These are phyloP conservation scores for Lasioglossum zephyrum DNA, from an alignment of 2,888 invertebrate genomes.

Conservation along the genomic window DNA sequence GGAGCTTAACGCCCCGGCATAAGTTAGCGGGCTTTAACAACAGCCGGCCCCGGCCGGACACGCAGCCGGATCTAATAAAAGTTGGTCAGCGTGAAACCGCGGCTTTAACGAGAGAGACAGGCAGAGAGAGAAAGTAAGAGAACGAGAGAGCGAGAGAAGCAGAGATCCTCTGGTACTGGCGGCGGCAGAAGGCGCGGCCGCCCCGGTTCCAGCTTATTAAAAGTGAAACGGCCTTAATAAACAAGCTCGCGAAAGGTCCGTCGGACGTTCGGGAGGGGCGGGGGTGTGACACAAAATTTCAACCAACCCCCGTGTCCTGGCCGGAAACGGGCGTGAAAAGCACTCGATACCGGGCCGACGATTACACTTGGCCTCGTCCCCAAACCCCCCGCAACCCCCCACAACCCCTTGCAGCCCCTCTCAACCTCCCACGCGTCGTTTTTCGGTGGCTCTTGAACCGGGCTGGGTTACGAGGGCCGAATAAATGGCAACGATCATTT, in stretches of 20 bases:
- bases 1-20: conserved; percentile 66
- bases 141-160: neutral
- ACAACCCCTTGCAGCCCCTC: neutral
- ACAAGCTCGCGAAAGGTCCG: conserved; percentile 69
- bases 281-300: conserved; percentile 7
- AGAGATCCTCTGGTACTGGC: conserved; percentile 46
- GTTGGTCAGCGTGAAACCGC: conserved; percentile 80
- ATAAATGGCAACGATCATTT: conserved; percentile 51
- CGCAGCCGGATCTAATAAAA: conserved; percentile 78
- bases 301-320: neutral
- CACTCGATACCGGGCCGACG: conserved; percentile 53
- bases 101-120: conserved; percentile 67
- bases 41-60: conserved; percentile 10
- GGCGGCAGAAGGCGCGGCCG: conserved; percentile 42
- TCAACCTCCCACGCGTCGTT: neutral
- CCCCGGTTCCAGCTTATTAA: conserved; percentile 79
- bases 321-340: conserved; percentile 51
- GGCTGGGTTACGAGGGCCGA: conserved; percentile 18
- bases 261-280: conserved; percentile 1
- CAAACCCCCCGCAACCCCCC: neutral
- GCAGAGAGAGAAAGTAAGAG: neutral
- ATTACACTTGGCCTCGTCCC: conserved; percentile 40
- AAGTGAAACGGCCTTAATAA: conserved; percentile 80
- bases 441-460: conserved; percentile 23
- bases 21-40: conserved; percentile 71